Conservation (phyloP, 2,797 vertebrate species). For the Gastrophryne carolinensis region DNA sequence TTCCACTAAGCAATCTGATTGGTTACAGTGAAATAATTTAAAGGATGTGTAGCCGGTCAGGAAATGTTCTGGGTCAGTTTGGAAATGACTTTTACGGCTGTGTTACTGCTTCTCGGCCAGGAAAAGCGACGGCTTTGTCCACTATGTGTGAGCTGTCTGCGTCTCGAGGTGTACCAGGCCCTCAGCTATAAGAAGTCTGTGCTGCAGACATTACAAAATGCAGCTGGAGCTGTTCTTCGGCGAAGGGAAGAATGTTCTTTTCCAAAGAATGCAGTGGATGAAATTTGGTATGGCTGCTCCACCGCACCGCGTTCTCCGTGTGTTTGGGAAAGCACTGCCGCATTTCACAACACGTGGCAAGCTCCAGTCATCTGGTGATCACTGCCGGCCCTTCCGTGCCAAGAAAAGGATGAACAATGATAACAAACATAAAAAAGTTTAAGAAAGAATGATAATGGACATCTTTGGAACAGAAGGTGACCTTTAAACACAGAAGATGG, state of each 20-base stretch:
- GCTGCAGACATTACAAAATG: not conserved
- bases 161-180: not conserved
- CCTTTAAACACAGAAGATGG: no score
- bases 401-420: no score
- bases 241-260: constrained; percentile 9
- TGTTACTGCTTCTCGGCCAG: not conserved
- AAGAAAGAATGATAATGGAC: no score
- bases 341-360: constrained; percentile 33
- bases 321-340: constrained; percentile 15
- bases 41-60: no score
- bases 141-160: not conserved
- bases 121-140: not conserved
- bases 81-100: no score
- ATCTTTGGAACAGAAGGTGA: no score
- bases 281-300: constrained; percentile 15
- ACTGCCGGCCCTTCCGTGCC: not conserved
- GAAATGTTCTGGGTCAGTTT: no score
- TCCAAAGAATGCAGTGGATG: constrained; percentile 18
- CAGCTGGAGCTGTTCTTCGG: constrained; percentile 23
- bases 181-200: not conserved
- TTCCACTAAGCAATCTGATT: no score
- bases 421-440: no score
- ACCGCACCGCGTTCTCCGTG: constrained; percentile 25
- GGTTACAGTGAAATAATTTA: no score
- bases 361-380: constrained; percentile 27